Conservation (phyloP, 2,888 invertebrate species). For the Hipparchia semele region DNA sequence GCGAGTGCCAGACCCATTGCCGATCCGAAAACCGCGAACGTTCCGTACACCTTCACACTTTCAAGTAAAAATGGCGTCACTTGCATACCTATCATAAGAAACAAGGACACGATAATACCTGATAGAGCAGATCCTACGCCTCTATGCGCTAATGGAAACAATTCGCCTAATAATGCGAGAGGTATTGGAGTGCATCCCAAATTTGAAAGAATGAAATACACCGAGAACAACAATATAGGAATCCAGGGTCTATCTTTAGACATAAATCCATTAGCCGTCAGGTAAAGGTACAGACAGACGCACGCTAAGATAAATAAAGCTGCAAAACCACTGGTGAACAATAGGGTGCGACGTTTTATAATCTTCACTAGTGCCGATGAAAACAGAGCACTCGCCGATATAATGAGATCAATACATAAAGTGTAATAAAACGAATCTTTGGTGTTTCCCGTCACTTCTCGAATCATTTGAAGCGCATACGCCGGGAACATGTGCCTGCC, state of each 20-base stretch:
- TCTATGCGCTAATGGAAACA: conserved; percentile 62
- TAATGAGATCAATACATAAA: conserved; percentile 57
- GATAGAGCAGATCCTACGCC: conserved; percentile 53
- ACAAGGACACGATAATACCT: conserved; percentile 51
- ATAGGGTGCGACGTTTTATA: conserved; percentile 55
- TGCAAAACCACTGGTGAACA: conserved; percentile 57
- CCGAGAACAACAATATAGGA: conserved; percentile 52
- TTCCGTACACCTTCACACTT: conserved; percentile 56
- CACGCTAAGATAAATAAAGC: conserved; percentile 49
- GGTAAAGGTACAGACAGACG: conserved; percentile 53
- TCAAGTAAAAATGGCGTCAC: conserved; percentile 54
- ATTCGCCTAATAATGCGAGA: conserved; percentile 60
- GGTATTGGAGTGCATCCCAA: conserved; percentile 66
- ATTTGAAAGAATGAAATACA: conserved; percentile 60
- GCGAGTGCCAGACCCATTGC: conserved; percentile 45
- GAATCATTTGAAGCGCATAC: conserved; percentile 61
- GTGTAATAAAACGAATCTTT: conserved; percentile 56
- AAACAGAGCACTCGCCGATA: conserved; percentile 52
- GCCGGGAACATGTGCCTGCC: conserved; percentile 63
- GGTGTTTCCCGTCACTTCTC: conserved; percentile 52
- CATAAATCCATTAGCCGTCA: conserved; percentile 47
- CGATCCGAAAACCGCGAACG: conserved; percentile 57
- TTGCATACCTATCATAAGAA: conserved; percentile 53
- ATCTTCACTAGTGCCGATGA: conserved; percentile 58
- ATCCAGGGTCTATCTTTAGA: conserved; percentile 50